Conservation (phyloP, 2,797 vertebrate species). For the Taenioides sp. region DNA sequence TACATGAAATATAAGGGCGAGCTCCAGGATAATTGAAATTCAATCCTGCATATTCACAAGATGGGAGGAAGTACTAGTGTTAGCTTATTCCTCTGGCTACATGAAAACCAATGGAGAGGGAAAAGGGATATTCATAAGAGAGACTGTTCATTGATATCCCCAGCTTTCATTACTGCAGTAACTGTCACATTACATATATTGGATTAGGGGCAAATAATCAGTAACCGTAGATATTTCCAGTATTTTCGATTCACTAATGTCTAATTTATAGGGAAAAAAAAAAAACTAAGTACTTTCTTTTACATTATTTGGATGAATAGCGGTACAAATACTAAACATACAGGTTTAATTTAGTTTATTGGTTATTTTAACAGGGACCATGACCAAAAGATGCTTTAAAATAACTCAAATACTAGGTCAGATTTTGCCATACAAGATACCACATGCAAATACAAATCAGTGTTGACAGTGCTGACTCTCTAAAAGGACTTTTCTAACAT, state of each 20-base stretch:
- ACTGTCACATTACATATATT: background rate
- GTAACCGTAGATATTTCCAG: background rate
- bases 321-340: too few relatives aligned
- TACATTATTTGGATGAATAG: too few relatives aligned
- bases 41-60: conserved; percentile 41
- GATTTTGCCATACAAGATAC: too few relatives aligned
- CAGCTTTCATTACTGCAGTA: background rate
- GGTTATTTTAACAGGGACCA: too few relatives aligned
- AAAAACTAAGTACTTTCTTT: too few relatives aligned
- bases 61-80: conserved; percentile 11
- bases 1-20: conserved; percentile 54
- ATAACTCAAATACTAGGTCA: too few relatives aligned
- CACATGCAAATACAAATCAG: too few relatives aligned
- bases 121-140: background rate
- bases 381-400: too few relatives aligned
- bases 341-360: too few relatives aligned
- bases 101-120: background rate
- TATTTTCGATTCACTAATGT: background rate
- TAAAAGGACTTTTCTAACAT: too few relatives aligned
- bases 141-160: too few relatives aligned
- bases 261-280: background rate
- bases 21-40: conserved; percentile 50
- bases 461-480: too few relatives aligned
- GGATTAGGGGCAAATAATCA: background rate
- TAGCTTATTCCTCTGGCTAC: conserved; percentile 34